Evolutionary conservation across 1,140 invertebrate genomes (phyloP).

Genomic region (Ectropis grisescens): DNA sequence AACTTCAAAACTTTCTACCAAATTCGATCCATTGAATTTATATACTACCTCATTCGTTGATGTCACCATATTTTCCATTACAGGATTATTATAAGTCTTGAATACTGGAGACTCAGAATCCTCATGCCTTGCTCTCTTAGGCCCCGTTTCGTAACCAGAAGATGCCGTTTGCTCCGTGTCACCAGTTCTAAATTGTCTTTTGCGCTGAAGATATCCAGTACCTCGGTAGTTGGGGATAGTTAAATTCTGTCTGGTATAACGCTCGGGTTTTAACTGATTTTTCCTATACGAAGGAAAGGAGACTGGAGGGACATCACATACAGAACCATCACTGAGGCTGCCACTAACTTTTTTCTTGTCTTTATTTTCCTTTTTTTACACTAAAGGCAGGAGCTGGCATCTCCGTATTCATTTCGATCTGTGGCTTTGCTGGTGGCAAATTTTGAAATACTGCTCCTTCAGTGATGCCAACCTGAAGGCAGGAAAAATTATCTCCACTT

Average conservation of each 20-base stretch:
- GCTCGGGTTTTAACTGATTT: too few species aligned
- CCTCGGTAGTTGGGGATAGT: too few species aligned
- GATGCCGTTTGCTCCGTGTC: constrained; percentile 45
- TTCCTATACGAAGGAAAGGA: constrained; percentile 31
- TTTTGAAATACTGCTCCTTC: constrained; percentile 62
- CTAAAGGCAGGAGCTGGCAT: constrained; percentile 29
- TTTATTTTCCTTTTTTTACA: constrained; percentile 13
- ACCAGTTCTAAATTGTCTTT: constrained; percentile 34
- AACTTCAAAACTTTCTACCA: constrained; percentile 49
- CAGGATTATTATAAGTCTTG: constrained; percentile 37
- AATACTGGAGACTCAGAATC: constrained; percentile 19
- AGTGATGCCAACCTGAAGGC: constrained; percentile 69
- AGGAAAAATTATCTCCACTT: constrained; percentile 70
- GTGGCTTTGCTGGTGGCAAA: constrained; percentile 55
- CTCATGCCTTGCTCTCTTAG: constrained; percentile 31
- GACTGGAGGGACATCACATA: constrained; percentile 39
- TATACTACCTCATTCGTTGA: constrained; percentile 57
- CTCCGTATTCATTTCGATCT: constrained; percentile 42
- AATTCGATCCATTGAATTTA: constrained; percentile 42
- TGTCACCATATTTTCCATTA: constrained; percentile 63
- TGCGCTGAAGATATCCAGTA: too few species aligned
- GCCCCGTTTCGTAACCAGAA: constrained; percentile 45
- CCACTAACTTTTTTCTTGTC: constrained; percentile 29
- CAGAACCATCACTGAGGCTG: constrained; percentile 54
- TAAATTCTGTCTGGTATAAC: too few species aligned